Conservation (phyloP, 2,797 vertebrate genomes). For the Siniperca scherzeri region DNA sequence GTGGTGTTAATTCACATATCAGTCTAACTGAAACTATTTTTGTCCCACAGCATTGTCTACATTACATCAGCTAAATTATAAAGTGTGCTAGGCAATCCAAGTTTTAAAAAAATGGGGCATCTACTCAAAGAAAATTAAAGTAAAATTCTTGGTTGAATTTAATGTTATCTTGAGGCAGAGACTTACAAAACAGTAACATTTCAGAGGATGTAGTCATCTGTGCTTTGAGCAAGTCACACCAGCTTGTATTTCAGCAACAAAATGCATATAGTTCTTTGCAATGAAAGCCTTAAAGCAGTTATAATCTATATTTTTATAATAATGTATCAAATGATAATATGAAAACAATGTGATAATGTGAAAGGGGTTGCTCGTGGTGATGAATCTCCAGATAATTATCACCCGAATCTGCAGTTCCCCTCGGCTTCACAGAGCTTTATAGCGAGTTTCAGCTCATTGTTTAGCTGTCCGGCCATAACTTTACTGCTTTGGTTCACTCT, state of each 20-base stretch:
- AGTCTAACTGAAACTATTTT: slow-evolving; percentile 11
- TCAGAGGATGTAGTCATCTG: slow-evolving; percentile 45
- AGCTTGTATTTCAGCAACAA: slow-evolving; percentile 11
- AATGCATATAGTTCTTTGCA: too few relatives aligned
- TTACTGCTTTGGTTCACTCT: not conserved
- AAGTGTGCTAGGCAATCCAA: slow-evolving; percentile 6
- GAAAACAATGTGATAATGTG: not conserved
- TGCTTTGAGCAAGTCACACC: not conserved
- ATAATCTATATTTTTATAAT: not conserved
- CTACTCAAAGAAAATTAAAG: slow-evolving; percentile 8
- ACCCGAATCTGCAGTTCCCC: not conserved
- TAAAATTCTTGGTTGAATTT: slow-evolving; percentile 8
- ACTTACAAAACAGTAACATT: slow-evolving; percentile 26
- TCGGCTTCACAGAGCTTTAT: not conserved
- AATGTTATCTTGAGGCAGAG: slow-evolving; percentile 14
- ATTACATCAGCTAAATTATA: slow-evolving; percentile 35
- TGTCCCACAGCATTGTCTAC: slow-evolving; percentile 5
- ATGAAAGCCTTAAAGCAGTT: not conserved
- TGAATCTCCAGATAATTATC: not conserved
- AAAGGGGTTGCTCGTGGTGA: not conserved
- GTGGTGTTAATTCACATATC: slow-evolving; percentile 33
- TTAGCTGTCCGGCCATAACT: not conserved
- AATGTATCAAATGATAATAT: not conserved
- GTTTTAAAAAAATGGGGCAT: slow-evolving; percentile 39
- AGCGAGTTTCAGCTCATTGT: not conserved